Evolutionary conservation across 2,888 invertebrate genomes (phyloP).

Genomic region (Galeruca laticollis): DNA sequence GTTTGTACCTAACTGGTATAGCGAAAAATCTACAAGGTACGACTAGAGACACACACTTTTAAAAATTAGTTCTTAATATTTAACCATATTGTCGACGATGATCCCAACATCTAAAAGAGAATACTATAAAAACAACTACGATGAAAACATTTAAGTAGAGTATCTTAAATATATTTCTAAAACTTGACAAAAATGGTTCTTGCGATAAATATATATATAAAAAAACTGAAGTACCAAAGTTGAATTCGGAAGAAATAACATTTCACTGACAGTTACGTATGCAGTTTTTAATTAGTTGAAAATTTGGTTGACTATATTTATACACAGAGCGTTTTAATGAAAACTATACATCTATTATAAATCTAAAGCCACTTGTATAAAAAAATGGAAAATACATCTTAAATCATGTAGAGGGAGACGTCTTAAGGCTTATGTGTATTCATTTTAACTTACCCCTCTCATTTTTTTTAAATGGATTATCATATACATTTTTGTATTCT

Average conservation of each 20-base stretch:
- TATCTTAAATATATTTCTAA: constrained; percentile 24
- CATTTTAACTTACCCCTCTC: no score
- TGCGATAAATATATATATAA: neutral
- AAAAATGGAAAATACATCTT: no score
- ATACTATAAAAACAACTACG: constrained; percentile 30
- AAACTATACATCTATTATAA: no score
- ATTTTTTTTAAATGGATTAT: no score
- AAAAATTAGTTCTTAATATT: constrained; percentile 16
- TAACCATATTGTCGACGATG: constrained; percentile 54
- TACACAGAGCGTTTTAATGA: no score
- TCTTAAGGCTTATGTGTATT: no score
- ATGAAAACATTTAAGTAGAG: constrained; percentile 45
- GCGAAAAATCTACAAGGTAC: constrained; percentile 27
- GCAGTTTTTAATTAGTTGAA: no score
- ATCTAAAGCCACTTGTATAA: no score
- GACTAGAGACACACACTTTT: constrained; percentile 42
- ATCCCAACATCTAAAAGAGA: constrained; percentile 54
- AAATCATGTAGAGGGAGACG: no score
- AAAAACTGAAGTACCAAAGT: neutral
- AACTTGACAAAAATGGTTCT: constrained; percentile 47
- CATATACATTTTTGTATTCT: no score
- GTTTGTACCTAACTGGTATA: constrained; percentile 15
- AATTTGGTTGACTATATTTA: no score
- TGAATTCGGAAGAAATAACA: neutral
- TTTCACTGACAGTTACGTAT: neutral